Evolutionary conservation across 2,888 invertebrate genomes (phyloP), one percentile per base, ranked within the genome.

Genomic region (Saturnia pavonia): DNA sequence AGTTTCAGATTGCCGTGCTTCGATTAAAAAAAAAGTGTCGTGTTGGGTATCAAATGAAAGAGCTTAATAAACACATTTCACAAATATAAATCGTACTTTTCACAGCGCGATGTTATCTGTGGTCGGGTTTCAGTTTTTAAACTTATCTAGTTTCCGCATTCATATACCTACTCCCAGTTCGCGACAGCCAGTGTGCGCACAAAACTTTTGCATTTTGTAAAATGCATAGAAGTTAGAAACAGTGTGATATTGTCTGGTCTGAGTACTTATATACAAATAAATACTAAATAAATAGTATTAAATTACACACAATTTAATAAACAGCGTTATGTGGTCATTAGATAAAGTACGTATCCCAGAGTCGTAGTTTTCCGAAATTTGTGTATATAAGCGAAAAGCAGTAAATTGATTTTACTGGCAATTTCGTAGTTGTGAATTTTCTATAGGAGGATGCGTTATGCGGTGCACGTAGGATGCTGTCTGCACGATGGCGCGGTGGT

Each of bases 401-500:
- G 91, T 88, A 90, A 92, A 92, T 91, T 92, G 89, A 92, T 91
- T 91, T 89, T 83, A 88, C 87, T 82, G 83, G 87, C 83, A 90
- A 88, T 89, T 83, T 81, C 77, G 80, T 90, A 91, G 91, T 91
- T 90, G 92, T 91, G 91, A 93, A 93, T 93, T 92, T 92, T 91
- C 90, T 86, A 92, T 88, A 84, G 88, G 85, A 83, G 80, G 82
- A 84, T 88, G 91, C 90, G 91, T 90, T 94, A 94, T 94, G 90
- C 93, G 85, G 90, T 83, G 91, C 93, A 93, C 93, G 93, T 93
- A 92, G 83, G 76, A 75, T 84, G 84, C 88, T 91, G 91, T 91
- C 91, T 91, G 91, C 91, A 86, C 87, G 83, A 82, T 82, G 80
- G 80, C 78, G 80, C 78, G 80, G 34, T 78, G 79, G 91, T 90